phyloP scores from a whole-genome alignment of 2,888 invertebrate genomes.

The Eristalinus sepulchralis region DNA sequence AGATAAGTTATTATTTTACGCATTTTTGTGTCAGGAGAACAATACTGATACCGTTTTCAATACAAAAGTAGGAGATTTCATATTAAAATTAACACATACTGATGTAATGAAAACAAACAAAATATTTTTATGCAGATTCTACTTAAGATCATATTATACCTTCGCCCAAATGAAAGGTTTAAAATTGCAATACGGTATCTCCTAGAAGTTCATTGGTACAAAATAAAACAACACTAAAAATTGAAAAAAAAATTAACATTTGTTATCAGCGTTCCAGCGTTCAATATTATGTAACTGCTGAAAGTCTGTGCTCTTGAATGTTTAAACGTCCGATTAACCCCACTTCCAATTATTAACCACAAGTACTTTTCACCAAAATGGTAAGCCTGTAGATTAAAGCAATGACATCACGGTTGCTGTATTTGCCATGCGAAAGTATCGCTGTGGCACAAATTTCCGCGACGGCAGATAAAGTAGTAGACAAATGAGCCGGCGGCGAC shows the following conservation, averaged over 20 bases:
- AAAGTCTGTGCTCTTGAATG: no score
- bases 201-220: slow-evolving; percentile 16
- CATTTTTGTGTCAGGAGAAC: no score
- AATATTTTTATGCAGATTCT: not conserved
- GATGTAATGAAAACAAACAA: no score
- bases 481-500: not conserved
- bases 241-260: slow-evolving; percentile 29
- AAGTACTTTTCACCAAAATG: slow-evolving; percentile 42
- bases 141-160: not conserved
- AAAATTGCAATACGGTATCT: not conserved
- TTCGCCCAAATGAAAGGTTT: not conserved
- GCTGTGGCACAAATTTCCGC: slow-evolving; percentile 19
- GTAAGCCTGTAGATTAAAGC: slow-evolving; percentile 51
- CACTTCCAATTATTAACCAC: slow-evolving; percentile 45
- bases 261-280: slow-evolving; percentile 49
- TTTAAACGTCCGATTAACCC: slow-evolving; percentile 55
- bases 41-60: no score
- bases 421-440: slow-evolving; percentile 43
- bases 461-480: slow-evolving; percentile 5
- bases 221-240: not conserved
- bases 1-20: no score
- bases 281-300: slow-evolving; percentile 53
- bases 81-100: no score
- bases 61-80: no score
- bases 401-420: slow-evolving; percentile 59